Evolutionary conservation across 1,140 invertebrate genomes (phyloP).

Genomic region (Lamellibrachia luymesi): DNA sequence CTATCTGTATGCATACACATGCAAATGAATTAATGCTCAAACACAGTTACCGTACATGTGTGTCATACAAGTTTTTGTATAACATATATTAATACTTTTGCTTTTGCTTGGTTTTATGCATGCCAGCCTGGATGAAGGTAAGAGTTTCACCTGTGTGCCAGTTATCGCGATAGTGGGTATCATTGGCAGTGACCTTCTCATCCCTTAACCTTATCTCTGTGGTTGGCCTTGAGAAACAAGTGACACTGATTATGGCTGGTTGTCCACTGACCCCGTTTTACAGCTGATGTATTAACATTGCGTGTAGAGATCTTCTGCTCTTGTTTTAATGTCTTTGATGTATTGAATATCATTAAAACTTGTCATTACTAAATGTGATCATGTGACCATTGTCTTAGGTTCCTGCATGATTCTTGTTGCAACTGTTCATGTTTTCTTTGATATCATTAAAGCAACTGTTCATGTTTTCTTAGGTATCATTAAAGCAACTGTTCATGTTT

Average conservation of each 20-base stretch:
- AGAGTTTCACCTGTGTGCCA: neutral
- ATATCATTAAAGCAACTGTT: neutral
- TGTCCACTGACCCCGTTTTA: neutral
- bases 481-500: neutral
- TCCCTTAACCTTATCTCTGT: neutral
- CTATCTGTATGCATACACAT: neutral
- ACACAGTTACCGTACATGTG: neutral
- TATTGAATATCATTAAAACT: too few species aligned
- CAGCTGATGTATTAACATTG: neutral
- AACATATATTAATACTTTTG: neutral
- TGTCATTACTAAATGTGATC: neutral
- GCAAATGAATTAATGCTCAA: too few species aligned
- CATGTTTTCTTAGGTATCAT: neutral
- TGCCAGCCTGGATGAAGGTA: neutral
- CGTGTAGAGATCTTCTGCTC: neutral
- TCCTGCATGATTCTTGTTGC: neutral
- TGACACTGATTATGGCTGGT: neutral
- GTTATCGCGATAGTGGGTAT: slow-evolving; percentile 1
- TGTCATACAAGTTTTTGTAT: neutral
- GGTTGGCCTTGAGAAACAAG: neutral
- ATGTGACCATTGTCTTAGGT: neutral
- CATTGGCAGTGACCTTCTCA: neutral
- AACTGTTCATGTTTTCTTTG: neutral
- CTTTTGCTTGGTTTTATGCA: neutral
- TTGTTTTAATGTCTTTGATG: neutral